Base-by-base conservation (phyloP, 2,113 vertebrate species). In the Megaceryle maxima region DNA sequence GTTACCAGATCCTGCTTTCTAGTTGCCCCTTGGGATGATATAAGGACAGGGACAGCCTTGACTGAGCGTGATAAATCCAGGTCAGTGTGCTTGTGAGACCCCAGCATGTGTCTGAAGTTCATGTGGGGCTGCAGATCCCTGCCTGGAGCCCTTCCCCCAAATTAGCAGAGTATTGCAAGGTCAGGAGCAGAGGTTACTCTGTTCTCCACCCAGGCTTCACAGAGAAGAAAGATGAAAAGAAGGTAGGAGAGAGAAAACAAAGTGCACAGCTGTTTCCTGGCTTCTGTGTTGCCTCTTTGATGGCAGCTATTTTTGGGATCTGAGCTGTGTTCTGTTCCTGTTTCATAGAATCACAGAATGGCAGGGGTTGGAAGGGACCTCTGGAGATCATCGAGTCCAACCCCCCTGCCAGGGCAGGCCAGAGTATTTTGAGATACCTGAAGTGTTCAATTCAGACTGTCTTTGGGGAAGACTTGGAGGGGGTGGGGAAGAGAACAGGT, bases 241-340 rank as follows among this genome's bases (percentile, higher is more conserved):
- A 22, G 12, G 44, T 11, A 46, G 41, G 62, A 80, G 63, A 83
- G 85, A 76, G 63, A 53, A 90, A 92, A 51, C 8, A 37, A 60
- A 26, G 82, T 10, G 26, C 75, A 59, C 64, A 48, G 68, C 68
- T 91, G n/a, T 37, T 88, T 51, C 57, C 78, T 63, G 24, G 59
- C 72, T 77, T 77, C 73, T 37, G 72, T 50, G 80, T 16, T 74
- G 16, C 51, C 31, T 69, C 75, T 83, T 79, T 77, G 85, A 41
- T n/a, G 21, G 55, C 28, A 87, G 83, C 72, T 95, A 70, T 93
- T 81, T 92, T 63, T 3, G 75, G 83, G 82, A 83, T 90, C 90
- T 90, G 67, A 88, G 76, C 37, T 12, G 4, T 60, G 75, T 76
- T 93, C 92, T 95, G 28, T 74, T 92, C 80, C 46, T 16, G 46